phyloP scores from a whole-genome alignment of 2,888 invertebrate genomes.

The Sminthurinus aureus region DNA sequence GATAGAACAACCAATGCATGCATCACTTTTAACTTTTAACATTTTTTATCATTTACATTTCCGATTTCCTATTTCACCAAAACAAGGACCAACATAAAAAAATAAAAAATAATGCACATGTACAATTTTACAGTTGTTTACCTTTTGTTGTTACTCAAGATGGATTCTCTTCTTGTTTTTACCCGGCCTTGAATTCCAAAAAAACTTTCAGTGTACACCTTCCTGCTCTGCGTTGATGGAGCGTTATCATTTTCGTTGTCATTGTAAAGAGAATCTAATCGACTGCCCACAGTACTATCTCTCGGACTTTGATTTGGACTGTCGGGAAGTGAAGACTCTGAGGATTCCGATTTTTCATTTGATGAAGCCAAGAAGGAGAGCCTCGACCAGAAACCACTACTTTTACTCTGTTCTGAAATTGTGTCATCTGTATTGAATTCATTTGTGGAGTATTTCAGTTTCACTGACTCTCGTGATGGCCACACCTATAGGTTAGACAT shows the following conservation, averaged over 20 bases:
- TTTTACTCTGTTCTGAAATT: not conserved
- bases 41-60: too few relatives aligned
- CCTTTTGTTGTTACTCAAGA: constrained; percentile 35
- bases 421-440: not conserved
- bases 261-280: not conserved
- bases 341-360: not conserved
- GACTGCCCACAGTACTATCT: not conserved
- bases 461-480: constrained; percentile 25
- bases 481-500: constrained; percentile 11
- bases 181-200: not conserved
- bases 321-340: not conserved
- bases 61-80: too few relatives aligned
- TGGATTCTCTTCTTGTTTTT: constrained; percentile 32
- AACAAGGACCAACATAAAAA: too few relatives aligned
- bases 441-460: not conserved
- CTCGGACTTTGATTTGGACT: not conserved
- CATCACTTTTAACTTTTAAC: too few relatives aligned
- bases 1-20: too few relatives aligned
- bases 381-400: not conserved
- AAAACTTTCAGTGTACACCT: constrained; percentile 16
- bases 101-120: too few relatives aligned
- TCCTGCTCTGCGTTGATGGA: constrained; percentile 20
- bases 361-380: not conserved
- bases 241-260: not conserved
- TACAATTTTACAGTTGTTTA: not conserved